Base-by-base conservation (phyloP, 1,140 invertebrate species). In the Papilio polyxenes region DNA sequence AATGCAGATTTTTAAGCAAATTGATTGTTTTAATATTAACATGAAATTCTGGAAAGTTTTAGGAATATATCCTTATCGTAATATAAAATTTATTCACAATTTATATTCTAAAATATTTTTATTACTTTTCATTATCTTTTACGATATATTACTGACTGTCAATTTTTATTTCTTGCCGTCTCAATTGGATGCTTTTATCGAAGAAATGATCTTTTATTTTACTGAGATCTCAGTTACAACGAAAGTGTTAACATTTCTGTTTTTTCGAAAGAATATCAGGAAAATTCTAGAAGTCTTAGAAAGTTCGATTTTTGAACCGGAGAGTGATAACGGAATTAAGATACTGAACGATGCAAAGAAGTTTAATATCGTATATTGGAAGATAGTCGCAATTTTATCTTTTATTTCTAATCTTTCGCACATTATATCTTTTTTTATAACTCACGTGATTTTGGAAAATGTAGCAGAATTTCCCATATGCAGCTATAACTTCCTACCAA, bases 151-250 rank as follows among this genome's bases (percentile, higher is more conserved):
- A 37, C 77, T 75, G 7, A 86, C 89, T 6, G 80, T 91, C 77
- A 92, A 92, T 81, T 91, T 93, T 53, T 89, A 85, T 84, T 91
- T 84, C 76, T 56, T 92, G 13, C 86, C 87, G 8, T 85, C 79
- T 79, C 81, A 92, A 69, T 79, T 93, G 40, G 90, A 91, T 59
- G 23, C 86, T 51, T 86, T 90, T 80, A 87, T 91, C 2, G 90
- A 90, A 75, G 89, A 92, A 83, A 82, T 89, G 82, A 85, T 90
- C 83, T 90, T 92, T 85, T 91, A 89, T 82, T 90, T 91, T 17
- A 91, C 87, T 5, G 87, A 85, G 75, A 13, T 92, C 9, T 82
- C 87, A 10, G 84, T 88, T 23, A 75, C 84, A 20, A 88, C 89
- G 6, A 93, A 92, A 89, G 87, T 87, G 10, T 80, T 92, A 8